Base-by-base conservation (phyloP, 2,888 invertebrate species). In the Masnerella sp. region DNA sequence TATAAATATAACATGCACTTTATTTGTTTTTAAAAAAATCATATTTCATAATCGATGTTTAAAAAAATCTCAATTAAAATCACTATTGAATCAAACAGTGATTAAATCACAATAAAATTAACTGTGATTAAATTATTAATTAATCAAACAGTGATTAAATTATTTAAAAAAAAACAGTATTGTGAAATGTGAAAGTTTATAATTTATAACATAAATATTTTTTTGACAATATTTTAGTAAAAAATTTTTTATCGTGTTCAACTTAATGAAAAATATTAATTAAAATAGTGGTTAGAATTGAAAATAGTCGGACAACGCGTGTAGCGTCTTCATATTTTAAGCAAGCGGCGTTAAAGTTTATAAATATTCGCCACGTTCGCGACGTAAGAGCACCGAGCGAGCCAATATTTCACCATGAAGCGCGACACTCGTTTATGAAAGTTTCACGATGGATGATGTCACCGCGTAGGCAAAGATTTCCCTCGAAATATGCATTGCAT, bases 351-450 rank as follows among this genome's bases (percentile, higher is more conserved):
- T 69, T 71, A 72, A 71, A 74, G 75, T 79, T 78, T 79, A 78
- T 79, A 80, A 79, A 78, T 77, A 78, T 77, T 62, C 74, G 18
- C 73, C 67, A 73, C 70, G 75, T 71, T 74, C 49, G 65, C 64
- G 58, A 65, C 49, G 52, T 74, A 70, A 69, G 72, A 67, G 72
- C 47, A 54, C 68, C 64, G 73, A 69, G 67, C 56, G 52, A 75
- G 76, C 79, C 79, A 76, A 83, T 83, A 82, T 83, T 83, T 83
- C 75, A 81, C 78, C 80, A 77, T 80, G 77, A 79, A 78, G 77
- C 78, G 75, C 74, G 82, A 83, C 81, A 79, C 79, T 81, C 81
- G 79, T 80, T 83, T 83, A 84, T 81, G 81, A 82, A 82, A 82
- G 71, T 82, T 80, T 78, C 79, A 77, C 78, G 74, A 77, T 77